Conservation (phyloP, 2,113 vertebrate species). For the Bujurquina vittata region DNA sequence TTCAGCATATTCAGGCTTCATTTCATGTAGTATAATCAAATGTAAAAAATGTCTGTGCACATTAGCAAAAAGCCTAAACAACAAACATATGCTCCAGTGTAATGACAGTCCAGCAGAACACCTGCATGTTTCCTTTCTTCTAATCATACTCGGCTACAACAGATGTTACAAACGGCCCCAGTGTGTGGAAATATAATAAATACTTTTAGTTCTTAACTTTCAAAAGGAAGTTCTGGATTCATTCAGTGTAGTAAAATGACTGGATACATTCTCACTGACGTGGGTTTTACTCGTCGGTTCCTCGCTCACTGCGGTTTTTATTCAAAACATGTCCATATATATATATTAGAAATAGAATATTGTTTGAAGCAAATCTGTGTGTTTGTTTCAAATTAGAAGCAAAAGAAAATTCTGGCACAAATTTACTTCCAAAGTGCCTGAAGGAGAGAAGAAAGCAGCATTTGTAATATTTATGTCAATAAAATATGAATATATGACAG, state of each 20-base stretch:
- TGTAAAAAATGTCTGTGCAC: not conserved
- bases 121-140: not conserved
- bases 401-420: not conserved
- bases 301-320: not conserved
- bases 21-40: not conserved
- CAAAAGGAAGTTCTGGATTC: not conserved
- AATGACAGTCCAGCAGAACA: constrained; percentile 44
- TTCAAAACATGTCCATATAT: not conserved
- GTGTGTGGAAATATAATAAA: not conserved
- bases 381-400: not conserved
- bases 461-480: not conserved
- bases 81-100: constrained; percentile 54
- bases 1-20: not conserved
- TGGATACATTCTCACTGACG: not conserved
- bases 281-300: not conserved
- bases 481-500: not conserved
- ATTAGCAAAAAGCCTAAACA: not conserved
- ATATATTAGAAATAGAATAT: not conserved
- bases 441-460: not conserved
- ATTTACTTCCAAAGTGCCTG: not conserved
- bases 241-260: not conserved
- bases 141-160: not conserved
- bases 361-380: not conserved
- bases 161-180: not conserved
- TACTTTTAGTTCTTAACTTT: not conserved